Base-by-base conservation (phyloP, 2,888 invertebrate genomes). In the Drosophila fungiperda region DNA sequence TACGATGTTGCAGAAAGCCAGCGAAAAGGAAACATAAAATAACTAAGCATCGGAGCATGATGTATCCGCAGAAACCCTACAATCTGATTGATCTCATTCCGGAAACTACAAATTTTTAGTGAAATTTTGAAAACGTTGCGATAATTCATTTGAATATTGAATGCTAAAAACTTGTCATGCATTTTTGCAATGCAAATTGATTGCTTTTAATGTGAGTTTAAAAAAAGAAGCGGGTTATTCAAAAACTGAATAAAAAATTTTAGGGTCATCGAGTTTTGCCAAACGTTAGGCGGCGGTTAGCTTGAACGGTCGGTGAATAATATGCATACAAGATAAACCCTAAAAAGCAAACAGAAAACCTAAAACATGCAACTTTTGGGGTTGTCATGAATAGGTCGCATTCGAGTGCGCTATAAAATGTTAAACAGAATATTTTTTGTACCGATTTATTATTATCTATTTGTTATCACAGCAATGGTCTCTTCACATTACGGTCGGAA, bases 1-100 rank as follows among this genome's bases (percentile, higher is more conserved):
- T 88, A 87, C 84, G 87, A 90, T 85, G 72, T 72, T 88, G 90
- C 75, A 81, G 75, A 89, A 83, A 82, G 62, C 55, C 55, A 57
- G 49, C 64, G 65, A 68, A 72, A 71, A 67, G 78, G 66, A 68
- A 38, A 81, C 66, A 72, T 40, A 33, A 42, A 59, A 77, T 48
- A 77, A 49, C 23, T 36, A 15, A 23, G 17, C 26, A 26, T 5
- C 9, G 5, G 45, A 29, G 60, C 23, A 45, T 71, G 65, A n/a
- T 55, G 11, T 40, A 17, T 49, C n/a, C 8, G 1, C 4, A 35
- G 26, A 72, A 63, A 52, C 72, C 42, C 62, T 71, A 3, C 26
- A 38, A 15, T 35, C 17, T 26, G 17, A n/a, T n/a, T 26, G n/a
- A 11, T 35, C 9, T 23, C 9, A n/a, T 26, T n/a, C n/a, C 36